Percentiles rank a stretch among this genome's conserved stretches.
These are phyloP conservation scores for Triplophysa bombifrons DNA, from an alignment of 2,797 vertebrate genomes.

Conservation along the genomic window DNA sequence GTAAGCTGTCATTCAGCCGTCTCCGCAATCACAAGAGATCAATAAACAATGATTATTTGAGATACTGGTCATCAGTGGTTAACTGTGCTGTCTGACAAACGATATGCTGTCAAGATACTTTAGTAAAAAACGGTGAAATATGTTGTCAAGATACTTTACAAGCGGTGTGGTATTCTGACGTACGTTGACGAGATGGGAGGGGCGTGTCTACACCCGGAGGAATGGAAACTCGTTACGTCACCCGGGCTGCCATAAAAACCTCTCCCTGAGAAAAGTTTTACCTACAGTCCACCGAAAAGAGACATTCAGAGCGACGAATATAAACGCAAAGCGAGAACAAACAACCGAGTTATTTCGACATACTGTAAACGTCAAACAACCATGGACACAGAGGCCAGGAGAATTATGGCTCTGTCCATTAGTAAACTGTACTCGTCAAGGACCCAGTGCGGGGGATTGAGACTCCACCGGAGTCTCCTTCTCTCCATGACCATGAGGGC, in stretches of 20 bases:
- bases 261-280: slow-evolving; percentile 64
- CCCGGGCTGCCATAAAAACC: slow-evolving; percentile 72
- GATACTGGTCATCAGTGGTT: background rate
- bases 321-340: slow-evolving; percentile 54
- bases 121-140: background rate
- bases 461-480: slow-evolving; percentile 87
- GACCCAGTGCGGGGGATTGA: slow-evolving; percentile 84
- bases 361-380: background rate
- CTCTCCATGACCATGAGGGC: slow-evolving; percentile 87
- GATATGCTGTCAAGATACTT: background rate
- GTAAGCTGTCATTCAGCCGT: background rate
- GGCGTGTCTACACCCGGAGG: slow-evolving; percentile 67
- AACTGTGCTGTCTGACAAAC: no score
- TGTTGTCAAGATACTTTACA: slow-evolving; percentile 9
- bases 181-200: slow-evolving; percentile 67
- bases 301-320: slow-evolving; percentile 49
- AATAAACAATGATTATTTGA: slow-evolving; percentile 6
- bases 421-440: slow-evolving; percentile 88
- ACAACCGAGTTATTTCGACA: slow-evolving; percentile 11
- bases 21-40: background rate
- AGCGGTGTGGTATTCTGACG: slow-evolving; percentile 12
- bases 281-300: slow-evolving; percentile 13
- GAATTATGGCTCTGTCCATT: slow-evolving; percentile 86
- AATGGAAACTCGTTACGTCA: slow-evolving; percentile 77
- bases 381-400: slow-evolving; percentile 89